Conservation (phyloP, 2,888 invertebrate genomes). For the Athalia circularis region DNA sequence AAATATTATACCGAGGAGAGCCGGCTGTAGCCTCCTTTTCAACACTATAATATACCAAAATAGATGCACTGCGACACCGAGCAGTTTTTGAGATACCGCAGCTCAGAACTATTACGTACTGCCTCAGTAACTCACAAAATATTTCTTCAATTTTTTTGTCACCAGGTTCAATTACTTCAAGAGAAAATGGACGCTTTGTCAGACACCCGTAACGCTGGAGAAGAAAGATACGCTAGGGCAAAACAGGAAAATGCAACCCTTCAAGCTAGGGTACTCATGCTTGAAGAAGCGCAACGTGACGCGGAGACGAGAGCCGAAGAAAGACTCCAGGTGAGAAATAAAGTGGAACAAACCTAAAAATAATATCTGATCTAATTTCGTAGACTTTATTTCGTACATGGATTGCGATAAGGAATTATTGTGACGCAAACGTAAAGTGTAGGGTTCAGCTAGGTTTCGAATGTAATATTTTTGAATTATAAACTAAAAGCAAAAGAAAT, state of each 20-base stretch:
- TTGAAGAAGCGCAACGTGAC: slow-evolving; percentile 82
- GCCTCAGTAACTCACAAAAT: background rate
- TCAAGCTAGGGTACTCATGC: slow-evolving; percentile 92
- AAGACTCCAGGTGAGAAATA: slow-evolving; percentile 72
- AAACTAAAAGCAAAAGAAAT: too few species aligned
- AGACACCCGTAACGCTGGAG: slow-evolving; percentile 90
- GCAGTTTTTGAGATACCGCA: too few species aligned
- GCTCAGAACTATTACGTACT: too few species aligned
- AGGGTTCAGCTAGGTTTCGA: too few species aligned
- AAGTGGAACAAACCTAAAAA: background rate
- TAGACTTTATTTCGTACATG: background rate
- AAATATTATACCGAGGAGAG: background rate
- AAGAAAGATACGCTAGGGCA: slow-evolving; percentile 91
- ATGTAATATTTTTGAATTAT: too few species aligned
- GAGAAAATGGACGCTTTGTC: slow-evolving; percentile 93
- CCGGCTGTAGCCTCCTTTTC: background rate
- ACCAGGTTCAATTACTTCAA: slow-evolving; percentile 92
- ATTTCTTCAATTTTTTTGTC: slow-evolving; percentile 62
- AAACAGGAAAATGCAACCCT: slow-evolving; percentile 96
- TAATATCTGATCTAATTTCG: background rate
- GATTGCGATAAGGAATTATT: background rate
- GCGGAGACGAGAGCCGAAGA: slow-evolving; percentile 76
- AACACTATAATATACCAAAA: too few species aligned
- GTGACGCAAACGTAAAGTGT: background rate
- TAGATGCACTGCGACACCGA: too few species aligned